Evolutionary conservation across 1,140 invertebrate species (phyloP), one percentile per base, ranked within the genome.

Genomic region (Drosophila albomicans): DNA sequence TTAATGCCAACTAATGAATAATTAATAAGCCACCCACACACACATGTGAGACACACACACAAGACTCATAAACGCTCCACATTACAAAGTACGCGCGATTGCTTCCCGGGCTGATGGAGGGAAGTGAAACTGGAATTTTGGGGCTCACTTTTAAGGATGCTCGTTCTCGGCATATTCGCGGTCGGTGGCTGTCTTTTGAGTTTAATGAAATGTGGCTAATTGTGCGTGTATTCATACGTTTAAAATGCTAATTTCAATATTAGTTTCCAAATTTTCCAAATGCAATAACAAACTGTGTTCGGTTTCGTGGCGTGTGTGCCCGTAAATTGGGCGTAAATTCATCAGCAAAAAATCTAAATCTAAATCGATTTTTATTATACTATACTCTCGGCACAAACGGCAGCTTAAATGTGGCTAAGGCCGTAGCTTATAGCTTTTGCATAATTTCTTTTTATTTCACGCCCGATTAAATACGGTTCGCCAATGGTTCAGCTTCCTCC

Each of bases 361-460:
- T 35, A 43, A 82, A 84, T 88, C 84, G 84, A 84, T 82, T 82
- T 87, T 70, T 71, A 57, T 57, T 63, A 61, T 11, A 30, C 32
- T 20, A 38, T 11, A 51, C 59, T 35, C 30, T 25, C 16, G 30
- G 15, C 6, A 41, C 3, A 32, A 11, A 61, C 49, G 43, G 52
- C 28, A 4, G 25, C 13, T 20, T 32, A 30, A 38, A 38, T 38
- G 35, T 8, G 11, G 41, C 6, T 30, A 0, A 4, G 5, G 54
- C 3, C 15, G 57, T 41, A 49, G 66, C 72, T 67, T 59, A 43
- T 13, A 56, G 59, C 66, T 76, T 88, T 80, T 80, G 84, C 85
- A 89, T 89, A 89, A 89, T 85, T 89, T 89, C 86, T 89, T 89
- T 89, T 89, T 85, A 89, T 89, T 89, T 89, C 54, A 89, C 85